Evolutionary conservation across 2,888 invertebrate species (phyloP).

Genomic region (Hirtodrosophila alboralis): DNA sequence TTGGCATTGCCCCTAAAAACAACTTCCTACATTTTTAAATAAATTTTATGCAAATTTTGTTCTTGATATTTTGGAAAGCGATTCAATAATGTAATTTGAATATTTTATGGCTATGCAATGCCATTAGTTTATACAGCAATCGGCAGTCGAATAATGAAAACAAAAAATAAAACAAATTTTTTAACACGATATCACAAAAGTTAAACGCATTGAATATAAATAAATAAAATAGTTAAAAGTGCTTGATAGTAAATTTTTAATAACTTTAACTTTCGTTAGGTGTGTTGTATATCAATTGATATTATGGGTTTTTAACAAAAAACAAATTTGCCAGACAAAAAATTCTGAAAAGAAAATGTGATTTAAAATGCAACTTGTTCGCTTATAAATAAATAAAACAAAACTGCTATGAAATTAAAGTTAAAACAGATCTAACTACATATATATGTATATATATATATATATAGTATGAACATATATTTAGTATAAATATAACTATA

Average conservation of each 20-base stretch:
- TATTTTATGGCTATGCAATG: neutral
- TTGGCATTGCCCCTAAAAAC: slow-evolving; percentile 15
- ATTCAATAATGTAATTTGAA: neutral
- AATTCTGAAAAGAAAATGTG: slow-evolving; percentile 37
- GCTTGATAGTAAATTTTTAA: too few species aligned
- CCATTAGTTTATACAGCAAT: neutral
- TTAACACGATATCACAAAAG: too few species aligned
- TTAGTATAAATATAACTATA: neutral
- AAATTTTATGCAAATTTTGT: slow-evolving; percentile 9
- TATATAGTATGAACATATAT: slow-evolving; percentile 3
- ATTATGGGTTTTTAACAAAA: too few species aligned
- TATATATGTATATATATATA: slow-evolving; percentile 14
- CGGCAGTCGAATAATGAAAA: too few species aligned
- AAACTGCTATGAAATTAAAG: too few species aligned
- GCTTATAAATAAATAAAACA: slow-evolving; percentile 3
- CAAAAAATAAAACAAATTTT: too few species aligned
- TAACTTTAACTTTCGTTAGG: too few species aligned
- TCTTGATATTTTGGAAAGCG: slow-evolving; percentile 11
- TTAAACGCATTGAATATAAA: too few species aligned
- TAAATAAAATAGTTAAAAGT: too few species aligned
- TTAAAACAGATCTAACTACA: neutral
- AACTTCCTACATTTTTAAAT: neutral
- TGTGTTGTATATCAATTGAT: too few species aligned
- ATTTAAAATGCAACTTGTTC: slow-evolving; percentile 35
- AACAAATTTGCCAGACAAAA: too few species aligned